These are phyloP conservation scores for Saimiri boliviensis DNA, from an alignment of 2,113 vertebrate genomes.

Conservation along the genomic window DNA sequence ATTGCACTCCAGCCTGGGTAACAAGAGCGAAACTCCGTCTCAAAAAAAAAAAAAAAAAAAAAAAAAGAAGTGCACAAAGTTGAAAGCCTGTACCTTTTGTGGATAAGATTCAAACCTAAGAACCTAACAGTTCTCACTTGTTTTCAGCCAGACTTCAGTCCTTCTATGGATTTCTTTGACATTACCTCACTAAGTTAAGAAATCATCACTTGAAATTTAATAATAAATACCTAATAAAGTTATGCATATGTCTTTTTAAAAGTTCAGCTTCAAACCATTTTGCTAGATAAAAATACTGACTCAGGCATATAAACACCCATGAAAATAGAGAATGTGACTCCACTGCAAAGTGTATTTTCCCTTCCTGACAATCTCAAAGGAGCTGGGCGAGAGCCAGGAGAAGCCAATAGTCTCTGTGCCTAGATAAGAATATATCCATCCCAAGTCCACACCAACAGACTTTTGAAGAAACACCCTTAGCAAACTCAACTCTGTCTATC, in stretches of 20 bases:
- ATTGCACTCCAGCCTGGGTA: too few species aligned
- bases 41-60: too few species aligned
- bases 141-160: constrained; percentile 57
- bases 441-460: neutral
- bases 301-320: constrained; percentile 21
- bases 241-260: constrained; percentile 74
- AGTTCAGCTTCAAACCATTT: constrained; percentile 61
- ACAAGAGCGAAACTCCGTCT: too few species aligned
- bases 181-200: constrained; percentile 66
- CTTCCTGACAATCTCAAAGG: constrained; percentile 19
- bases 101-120: constrained; percentile 62
- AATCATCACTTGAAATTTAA: constrained; percentile 74
- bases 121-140: constrained; percentile 55
- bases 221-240: constrained; percentile 77
- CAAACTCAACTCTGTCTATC: neutral
- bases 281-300: constrained; percentile 64
- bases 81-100: constrained; percentile 67
- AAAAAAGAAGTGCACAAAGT: constrained; percentile 71
- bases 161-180: constrained; percentile 65
- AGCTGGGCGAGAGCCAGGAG: neutral
- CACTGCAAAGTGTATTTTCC: neutral
- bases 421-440: neutral
- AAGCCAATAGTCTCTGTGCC: neutral
- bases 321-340: constrained; percentile 48
- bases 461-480: neutral